Evolutionary conservation across 2,888 invertebrate species (phyloP).

Genomic region (Tillus elongatus): DNA sequence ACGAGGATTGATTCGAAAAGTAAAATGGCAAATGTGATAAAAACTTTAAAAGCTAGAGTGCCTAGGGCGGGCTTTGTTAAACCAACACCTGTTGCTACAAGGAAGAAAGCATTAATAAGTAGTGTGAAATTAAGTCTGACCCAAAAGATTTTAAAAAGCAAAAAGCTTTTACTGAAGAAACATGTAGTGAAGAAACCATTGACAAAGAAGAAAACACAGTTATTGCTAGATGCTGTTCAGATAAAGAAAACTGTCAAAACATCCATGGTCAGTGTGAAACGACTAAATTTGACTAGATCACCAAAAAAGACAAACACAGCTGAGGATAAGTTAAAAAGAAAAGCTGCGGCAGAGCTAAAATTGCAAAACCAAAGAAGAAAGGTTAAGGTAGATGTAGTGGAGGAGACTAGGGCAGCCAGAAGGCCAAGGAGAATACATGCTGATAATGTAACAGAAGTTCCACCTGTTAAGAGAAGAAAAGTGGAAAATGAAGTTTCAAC

Average conservation of each 20-base stretch:
- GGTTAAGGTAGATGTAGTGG: constrained; percentile 3
- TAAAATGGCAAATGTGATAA: constrained; percentile 25
- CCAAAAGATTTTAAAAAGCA: constrained; percentile 40
- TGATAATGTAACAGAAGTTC: no score
- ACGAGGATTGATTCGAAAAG: constrained; percentile 22
- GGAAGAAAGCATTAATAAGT: constrained; percentile 40
- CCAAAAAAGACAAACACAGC: constrained; percentile 4
- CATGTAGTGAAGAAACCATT: constrained; percentile 38
- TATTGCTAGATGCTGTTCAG: constrained; percentile 19
- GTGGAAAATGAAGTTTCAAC: no score
- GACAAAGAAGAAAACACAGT: constrained; percentile 36
- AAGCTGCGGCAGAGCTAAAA: neutral
- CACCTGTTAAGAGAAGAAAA: no score
- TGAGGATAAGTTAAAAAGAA: constrained; percentile 1
- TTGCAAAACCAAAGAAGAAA: constrained; percentile 10
- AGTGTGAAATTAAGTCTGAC: constrained; percentile 40
- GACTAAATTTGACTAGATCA: no score
- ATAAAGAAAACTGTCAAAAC: no score
- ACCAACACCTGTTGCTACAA: constrained; percentile 29
- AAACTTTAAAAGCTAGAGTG: constrained; percentile 25
- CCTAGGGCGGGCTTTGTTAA: constrained; percentile 24
- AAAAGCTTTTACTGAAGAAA: constrained; percentile 40
- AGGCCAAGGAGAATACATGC: no score
- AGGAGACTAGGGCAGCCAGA: neutral
- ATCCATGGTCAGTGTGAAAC: no score